These are phyloP conservation scores for Pseudotriccus pelzelni DNA, from an alignment of 2,797 vertebrate species.

Conservation along the genomic window DNA sequence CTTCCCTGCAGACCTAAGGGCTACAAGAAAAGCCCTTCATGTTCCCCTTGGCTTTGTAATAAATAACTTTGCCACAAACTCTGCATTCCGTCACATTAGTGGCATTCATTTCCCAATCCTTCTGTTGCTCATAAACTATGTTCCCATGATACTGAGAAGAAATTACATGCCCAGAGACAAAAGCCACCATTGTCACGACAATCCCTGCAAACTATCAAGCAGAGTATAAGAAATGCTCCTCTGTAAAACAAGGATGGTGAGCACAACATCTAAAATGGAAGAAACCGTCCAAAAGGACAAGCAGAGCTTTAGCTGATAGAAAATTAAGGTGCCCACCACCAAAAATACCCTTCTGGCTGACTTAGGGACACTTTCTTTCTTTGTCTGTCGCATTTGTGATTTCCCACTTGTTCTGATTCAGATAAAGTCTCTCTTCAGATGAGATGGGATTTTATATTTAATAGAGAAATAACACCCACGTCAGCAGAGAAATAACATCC, in stretches of 20 bases:
- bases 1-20: neutral
- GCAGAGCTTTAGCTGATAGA: neutral
- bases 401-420: neutral
- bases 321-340: neutral
- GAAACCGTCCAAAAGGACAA: neutral
- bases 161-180: neutral
- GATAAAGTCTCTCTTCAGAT: neutral
- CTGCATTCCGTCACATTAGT: neutral
- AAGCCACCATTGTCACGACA: neutral
- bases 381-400: neutral
- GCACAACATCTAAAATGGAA: neutral
- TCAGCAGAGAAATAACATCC: accelerated
- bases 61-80: neutral
- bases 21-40: neutral
- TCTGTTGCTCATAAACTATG: neutral
- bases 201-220: neutral
- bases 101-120: neutral
- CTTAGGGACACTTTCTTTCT: neutral
- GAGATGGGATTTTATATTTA: neutral
- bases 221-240: neutral
- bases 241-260: neutral
- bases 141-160: neutral
- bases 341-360: neutral
- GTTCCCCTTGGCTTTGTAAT: neutral
- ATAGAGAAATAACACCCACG: no score